These are phyloP conservation scores for Drosophila lacertosa DNA, from an alignment of 1,140 invertebrate species.

Conservation along the genomic window DNA sequence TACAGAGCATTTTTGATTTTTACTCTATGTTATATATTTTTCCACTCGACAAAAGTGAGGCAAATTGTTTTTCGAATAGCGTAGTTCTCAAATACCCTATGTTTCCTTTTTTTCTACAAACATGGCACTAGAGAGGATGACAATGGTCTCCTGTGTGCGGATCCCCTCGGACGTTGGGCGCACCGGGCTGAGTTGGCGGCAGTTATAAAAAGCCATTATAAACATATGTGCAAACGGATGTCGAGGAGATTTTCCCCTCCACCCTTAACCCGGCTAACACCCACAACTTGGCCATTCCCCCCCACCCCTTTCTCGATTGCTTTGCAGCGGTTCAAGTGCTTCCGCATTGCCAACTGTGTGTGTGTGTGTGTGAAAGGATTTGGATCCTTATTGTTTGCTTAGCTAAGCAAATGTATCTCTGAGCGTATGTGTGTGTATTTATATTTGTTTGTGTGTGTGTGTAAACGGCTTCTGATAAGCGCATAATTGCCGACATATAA, in stretches of 20 bases:
- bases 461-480: conserved; percentile 35
- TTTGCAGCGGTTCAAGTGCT: conserved; percentile 45
- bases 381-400: conserved; percentile 23
- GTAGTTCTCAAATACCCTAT: conserved; percentile 7
- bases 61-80: too few relatives aligned
- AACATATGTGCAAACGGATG: conserved; percentile 66
- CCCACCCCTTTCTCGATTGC: not conserved
- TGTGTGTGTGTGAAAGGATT: conserved; percentile 16
- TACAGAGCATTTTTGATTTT: too few relatives aligned
- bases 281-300: too few relatives aligned
- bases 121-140: conserved; percentile 1
- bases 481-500: conserved; percentile 5
- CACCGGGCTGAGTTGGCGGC: conserved; percentile 42
- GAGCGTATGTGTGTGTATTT: conserved; percentile 7
- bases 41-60: too few relatives aligned
- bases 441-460: conserved; percentile 4
- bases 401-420: conserved; percentile 58
- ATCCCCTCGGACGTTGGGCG: not conserved
- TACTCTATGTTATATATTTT: too few relatives aligned
- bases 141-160: conserved; percentile 5
- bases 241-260: conserved; percentile 10
- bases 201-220: conserved; percentile 74
- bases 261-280: not conserved
- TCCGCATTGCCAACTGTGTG: conserved; percentile 42
- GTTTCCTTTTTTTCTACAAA: conserved; percentile 3